Percentiles rank a stretch among this genome's conserved stretches.
phyloP scores from a whole-genome alignment of 2,113 vertebrate species.

The Ramphastos sulfuratus region DNA sequence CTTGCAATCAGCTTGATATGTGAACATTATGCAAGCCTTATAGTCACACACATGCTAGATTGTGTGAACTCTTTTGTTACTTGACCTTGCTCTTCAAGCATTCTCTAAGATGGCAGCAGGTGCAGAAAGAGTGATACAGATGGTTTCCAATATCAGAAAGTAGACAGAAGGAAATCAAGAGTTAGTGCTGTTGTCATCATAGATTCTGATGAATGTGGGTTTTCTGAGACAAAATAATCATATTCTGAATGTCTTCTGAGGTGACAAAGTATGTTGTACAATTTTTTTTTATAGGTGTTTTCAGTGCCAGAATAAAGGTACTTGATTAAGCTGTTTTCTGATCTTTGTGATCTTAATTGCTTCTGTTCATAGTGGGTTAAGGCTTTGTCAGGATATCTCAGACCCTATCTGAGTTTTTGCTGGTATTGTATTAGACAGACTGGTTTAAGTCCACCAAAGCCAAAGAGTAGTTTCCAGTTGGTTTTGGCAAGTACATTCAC shows the following conservation, averaged over 20 bases:
- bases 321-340: neutral
- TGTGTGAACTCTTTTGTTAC: neutral
- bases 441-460: neutral
- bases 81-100: neutral
- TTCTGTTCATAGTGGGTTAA: neutral
- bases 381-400: neutral
- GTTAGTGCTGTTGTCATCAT: neutral
- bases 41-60: neutral
- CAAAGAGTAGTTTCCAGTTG: neutral
- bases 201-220: neutral
- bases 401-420: neutral
- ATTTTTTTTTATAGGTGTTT: neutral
- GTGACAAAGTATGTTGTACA: neutral
- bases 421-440: neutral
- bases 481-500: neutral
- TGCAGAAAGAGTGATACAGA: neutral
- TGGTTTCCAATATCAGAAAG: neutral
- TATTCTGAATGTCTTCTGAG: neutral
- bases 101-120: neutral
- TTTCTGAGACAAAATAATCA: neutral
- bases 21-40: neutral
- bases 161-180: neutral
- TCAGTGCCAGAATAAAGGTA: neutral
- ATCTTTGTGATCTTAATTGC: neutral
- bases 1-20: neutral